Percentiles rank a stretch among this genome's conserved stretches.
Conservation (phyloP, 37 sponge, comb jelly and placozoan species). For the Petrosia ficiformis region DNA sequence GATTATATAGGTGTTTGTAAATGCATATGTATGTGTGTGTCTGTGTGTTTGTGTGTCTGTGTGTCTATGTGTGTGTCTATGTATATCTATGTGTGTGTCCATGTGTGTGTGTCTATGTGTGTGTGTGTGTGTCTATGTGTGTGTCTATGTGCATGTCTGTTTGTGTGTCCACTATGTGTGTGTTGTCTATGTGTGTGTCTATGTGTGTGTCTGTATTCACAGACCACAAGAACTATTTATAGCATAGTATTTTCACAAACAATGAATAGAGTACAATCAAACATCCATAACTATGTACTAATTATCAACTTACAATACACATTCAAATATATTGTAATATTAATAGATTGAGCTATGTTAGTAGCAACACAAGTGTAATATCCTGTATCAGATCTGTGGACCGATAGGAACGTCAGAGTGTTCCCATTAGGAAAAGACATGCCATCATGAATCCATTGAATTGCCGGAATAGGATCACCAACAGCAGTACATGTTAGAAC, state of each 20-base stretch:
- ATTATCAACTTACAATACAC: conserved; percentile 40
- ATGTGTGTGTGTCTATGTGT: too few species aligned
- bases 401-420: neutral
- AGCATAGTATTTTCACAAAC: neutral
- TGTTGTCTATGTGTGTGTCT: too few species aligned
- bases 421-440: conserved; percentile 4
- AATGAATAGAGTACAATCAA: neutral
- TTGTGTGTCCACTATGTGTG: too few species aligned
- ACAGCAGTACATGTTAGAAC: conserved; percentile 21
- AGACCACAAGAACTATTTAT: too few species aligned
- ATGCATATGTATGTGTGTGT: too few species aligned
- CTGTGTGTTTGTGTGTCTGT: too few species aligned
- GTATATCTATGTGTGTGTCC: too few species aligned
- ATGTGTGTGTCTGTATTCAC: too few species aligned
- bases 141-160: too few species aligned
- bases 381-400: conserved; percentile 32
- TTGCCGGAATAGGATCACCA: conserved; percentile 40
- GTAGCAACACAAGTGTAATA: conserved; percentile 45
- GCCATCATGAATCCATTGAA: conserved; percentile 22
- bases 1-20: too few species aligned
- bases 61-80: too few species aligned
- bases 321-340: conserved; percentile 6
- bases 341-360: conserved; percentile 15
- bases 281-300: neutral
- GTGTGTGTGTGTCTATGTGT: too few species aligned